Evolutionary conservation across 2,797 vertebrate genomes (phyloP), one percentile per base, ranked within the genome.

Genomic region (Gobio occitaniae): DNA sequence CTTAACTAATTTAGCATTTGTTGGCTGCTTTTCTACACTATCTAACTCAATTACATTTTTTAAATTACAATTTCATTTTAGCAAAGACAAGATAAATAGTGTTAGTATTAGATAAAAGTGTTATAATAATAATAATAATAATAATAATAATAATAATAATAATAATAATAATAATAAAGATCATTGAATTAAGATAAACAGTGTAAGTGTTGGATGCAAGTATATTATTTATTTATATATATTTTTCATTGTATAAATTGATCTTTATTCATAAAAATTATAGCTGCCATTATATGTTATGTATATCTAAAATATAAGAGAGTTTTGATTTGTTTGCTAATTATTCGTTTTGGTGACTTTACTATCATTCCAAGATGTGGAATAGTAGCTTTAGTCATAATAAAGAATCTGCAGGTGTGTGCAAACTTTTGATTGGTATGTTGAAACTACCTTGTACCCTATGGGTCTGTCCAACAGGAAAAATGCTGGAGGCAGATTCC

Each of bases 401-500:
- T 5, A 59, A 59, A 41, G 7, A 77, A 16, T 59, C 38, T 29
- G 21, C 56, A 63, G 9, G 13, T 78, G 29, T 54, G 38, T 44
- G 21, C 38, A 13, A 76, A 38, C 50, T 56, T 54, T 76, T 21
- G 32, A 61, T 41, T 78, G 8, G 12, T 17, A 19, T 61, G 41
- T 72, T 61, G 52, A 59, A 61, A 59, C 52, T 82, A 71, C 63
- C 3, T n/a, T 68, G 19, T 54, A 80, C 36, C 19, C 65, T 59
- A 48, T 48, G 56, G 25, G 29, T 65, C 56, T 63, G 3, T 52
- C 47, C 19, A 38, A 50, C 44, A 75, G 70, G 29, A 61, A 29
- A 84, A 69, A 44, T 25, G 5, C 72, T 56, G 21, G 2, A 47
- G 63, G 48, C 63, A 84, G 74, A 83, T 83, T 68, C 36, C 6